A percentile compares a stretch with the other conserved stretches of the same genome.
Evolutionary conservation across 1,140 invertebrate genomes (phyloP).

Genomic region (Chrysopa pallens): DNA sequence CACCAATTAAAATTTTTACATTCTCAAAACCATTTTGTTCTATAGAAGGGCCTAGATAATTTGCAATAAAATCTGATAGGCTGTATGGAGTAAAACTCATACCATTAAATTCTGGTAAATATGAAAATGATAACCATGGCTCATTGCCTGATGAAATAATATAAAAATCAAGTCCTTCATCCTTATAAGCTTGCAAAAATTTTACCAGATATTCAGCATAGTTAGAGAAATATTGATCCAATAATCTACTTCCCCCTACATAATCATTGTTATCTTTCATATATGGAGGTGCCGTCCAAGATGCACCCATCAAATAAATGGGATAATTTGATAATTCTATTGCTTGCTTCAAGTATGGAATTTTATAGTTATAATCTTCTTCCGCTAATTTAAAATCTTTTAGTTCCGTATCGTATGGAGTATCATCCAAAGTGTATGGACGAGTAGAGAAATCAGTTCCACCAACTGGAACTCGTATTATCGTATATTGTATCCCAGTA

Average conservation of each 20-base stretch:
- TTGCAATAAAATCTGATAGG: no score
- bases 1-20: no score
- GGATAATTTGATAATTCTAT: slow-evolving; percentile 15
- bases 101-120: no score
- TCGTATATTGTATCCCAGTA: slow-evolving; percentile 54
- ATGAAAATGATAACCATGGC: slow-evolving; percentile 12
- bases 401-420: slow-evolving; percentile 14
- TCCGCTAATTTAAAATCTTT: slow-evolving; percentile 18
- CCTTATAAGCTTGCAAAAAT: slow-evolving; percentile 19
- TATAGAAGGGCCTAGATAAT: no score
- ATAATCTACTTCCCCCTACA: slow-evolving; percentile 36
- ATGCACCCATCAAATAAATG: slow-evolving; percentile 40
- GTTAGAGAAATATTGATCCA: slow-evolving; percentile 24
- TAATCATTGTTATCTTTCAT: slow-evolving; percentile 72
- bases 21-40: no score
- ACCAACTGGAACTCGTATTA: slow-evolving; percentile 62
- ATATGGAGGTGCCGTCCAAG: slow-evolving; percentile 81
- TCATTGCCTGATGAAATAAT: slow-evolving; percentile 22
- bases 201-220: slow-evolving; percentile 36
- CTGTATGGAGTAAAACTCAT: no score
- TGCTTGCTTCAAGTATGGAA: slow-evolving; percentile 38
- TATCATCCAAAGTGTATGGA: slow-evolving; percentile 51
- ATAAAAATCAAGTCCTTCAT: slow-evolving; percentile 18
- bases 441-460: slow-evolving; percentile 62
- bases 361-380: slow-evolving; percentile 25